Conservation (phyloP, 2,888 invertebrate genomes). For the Lymantria dispar region DNA sequence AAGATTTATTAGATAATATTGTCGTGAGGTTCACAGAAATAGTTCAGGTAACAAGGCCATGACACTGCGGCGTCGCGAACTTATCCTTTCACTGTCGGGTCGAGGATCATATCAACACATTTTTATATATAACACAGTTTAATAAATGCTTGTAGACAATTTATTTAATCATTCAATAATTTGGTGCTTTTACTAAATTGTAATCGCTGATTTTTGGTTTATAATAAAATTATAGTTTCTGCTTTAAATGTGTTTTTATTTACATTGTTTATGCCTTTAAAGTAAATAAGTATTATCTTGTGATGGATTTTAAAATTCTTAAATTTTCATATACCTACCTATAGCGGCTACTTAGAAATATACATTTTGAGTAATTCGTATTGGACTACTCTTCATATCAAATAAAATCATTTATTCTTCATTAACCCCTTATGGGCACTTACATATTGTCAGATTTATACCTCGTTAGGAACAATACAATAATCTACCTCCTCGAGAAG, state of each 20-base stretch:
- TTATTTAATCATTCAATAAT: slow-evolving; percentile 32
- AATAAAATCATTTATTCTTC: too few relatives aligned
- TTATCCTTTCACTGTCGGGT: slow-evolving; percentile 41
- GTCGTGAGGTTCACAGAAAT: slow-evolving; percentile 32
- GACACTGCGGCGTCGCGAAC: slow-evolving; percentile 27
- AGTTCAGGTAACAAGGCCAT: slow-evolving; percentile 36
- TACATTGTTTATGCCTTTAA: not conserved
- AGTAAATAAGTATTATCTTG: too few relatives aligned
- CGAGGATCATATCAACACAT: slow-evolving; percentile 21
- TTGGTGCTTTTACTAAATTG: slow-evolving; percentile 29
- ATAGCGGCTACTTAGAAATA: too few relatives aligned
- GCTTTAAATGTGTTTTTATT: slow-evolving; percentile 32
- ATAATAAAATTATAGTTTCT: slow-evolving; percentile 40
- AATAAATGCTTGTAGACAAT: slow-evolving; percentile 22
- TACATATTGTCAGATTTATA: too few relatives aligned
- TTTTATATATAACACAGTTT: slow-evolving; percentile 5
- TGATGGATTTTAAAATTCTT: too few relatives aligned
- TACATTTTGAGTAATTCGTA: too few relatives aligned
- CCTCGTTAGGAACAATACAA: too few relatives aligned
- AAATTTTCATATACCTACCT: too few relatives aligned
- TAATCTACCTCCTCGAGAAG: too few relatives aligned
- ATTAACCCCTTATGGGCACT: too few relatives aligned
- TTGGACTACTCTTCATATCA: too few relatives aligned
- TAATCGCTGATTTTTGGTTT: slow-evolving; percentile 30
- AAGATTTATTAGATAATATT: slow-evolving; percentile 25